Evolutionary conservation across 2,113 vertebrate genomes (phyloP), one percentile per base, ranked within the genome.

Genomic region (Procavia capensis): DNA sequence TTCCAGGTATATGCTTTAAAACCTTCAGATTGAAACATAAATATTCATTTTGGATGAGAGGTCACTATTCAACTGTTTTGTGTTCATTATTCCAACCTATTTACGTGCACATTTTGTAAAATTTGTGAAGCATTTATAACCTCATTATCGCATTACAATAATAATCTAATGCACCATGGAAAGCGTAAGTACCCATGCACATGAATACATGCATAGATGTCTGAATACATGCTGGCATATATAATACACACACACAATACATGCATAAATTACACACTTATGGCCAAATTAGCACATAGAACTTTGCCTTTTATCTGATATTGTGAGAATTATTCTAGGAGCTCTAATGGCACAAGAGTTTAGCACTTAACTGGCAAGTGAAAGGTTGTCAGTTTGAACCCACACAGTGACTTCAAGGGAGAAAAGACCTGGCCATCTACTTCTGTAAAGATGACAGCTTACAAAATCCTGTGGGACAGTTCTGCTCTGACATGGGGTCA

Each of bases 21-120:
- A 81, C 45, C 34, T 81, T 85, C n/a, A 70, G 45, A 79, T 34
- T 36, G 64, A 89, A 95, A 70, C 29, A 57, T 54, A 95, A 74
- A 2, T n/a, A 19, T 47, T 76, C 24, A 24, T 81, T 94, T 91
- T 93, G 5, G 13, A 93, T 19, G 3, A 86, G 25, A 83, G 27
- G 29, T 16, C 80, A 1, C 43, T 45, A 41, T 84, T 89, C 17
- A 64, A 54, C 10, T 90, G 17, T 74, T 93, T 88, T 3, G 10
- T 90, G 61, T 2, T n/a, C 19, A 79, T 68, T 92, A 57, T n/a
- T n/a, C n/a, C 47, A 64, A 39, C 19, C 6, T 20, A n/a, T 63
- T 74, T 94, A 76, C 11, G 4, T 84, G 5, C 76, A 68, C 0
- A 68, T 68, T 92, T 22, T 90, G 27, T 93, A 82, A 95, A 74